Base-by-base conservation (phyloP, 1,140 invertebrate species). In the Drosophila suzukii region DNA sequence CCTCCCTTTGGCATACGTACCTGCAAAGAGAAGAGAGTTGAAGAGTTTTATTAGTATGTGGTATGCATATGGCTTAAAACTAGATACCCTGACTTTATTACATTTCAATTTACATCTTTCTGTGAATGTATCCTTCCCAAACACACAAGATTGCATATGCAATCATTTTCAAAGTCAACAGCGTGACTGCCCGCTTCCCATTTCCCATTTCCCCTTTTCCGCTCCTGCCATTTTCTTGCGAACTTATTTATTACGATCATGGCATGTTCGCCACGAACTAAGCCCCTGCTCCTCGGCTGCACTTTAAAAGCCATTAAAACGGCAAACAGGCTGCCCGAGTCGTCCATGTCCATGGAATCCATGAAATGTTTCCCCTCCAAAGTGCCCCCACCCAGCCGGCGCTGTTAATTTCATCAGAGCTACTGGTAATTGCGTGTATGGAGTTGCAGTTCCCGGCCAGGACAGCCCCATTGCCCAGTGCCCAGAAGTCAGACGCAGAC, bases 331-430 rank as follows among this genome's bases (percentile, higher is more conserved):
- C 75, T 51, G 46, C 41, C 57, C 41, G 54, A 27, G 41, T 57
- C 41, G 46, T 30, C 39, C 66, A 24, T 32, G 46, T 20, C 39
- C 66, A 13, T 32, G 61, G 61, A 36, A 11, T 32, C 44, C 66
- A 11, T 32, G 36, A 44, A 70, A 66, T 66, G 46, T 43, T 46
- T 50, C 53, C 47, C 53, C 46, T 57, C 50, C 36, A 46, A 43
- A 58, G 60, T 24, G 53, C 54, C 36, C 47, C 43, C 43, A 15
- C n/a, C 5, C 46, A 36, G 49, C 30, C 47, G 57, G 63, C 75
- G 71, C 85, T 71, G 78, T 90, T 90, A 90, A 90, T 90, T 90
- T 90, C 81, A 90, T 90, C 85, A 90, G 76, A 74, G 86, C 85
- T 90, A 85, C 85, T 90, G 78, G 82, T 82, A 86, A 86, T 83